phyloP scores from a whole-genome alignment of 2,888 invertebrate species.

The Rutpela maculata region DNA sequence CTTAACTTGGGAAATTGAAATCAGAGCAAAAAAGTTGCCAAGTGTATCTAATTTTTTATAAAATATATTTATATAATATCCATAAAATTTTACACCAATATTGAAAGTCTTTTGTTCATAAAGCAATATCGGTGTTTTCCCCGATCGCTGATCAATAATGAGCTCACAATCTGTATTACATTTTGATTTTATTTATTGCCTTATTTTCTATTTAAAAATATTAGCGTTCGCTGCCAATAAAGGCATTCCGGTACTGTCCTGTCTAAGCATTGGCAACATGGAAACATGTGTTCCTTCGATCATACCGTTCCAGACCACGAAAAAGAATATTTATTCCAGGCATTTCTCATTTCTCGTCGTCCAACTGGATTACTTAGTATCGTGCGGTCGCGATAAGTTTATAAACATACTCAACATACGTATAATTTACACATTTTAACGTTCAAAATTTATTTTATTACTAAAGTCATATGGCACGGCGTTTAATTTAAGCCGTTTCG shows the following conservation, averaged over 20 bases:
- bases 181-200: too few relatives aligned
- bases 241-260: constrained; percentile 24
- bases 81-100: too few relatives aligned
- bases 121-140: too few relatives aligned
- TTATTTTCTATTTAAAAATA: background rate
- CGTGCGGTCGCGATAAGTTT: constrained; percentile 34
- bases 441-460: constrained; percentile 3
- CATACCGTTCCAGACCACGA: constrained; percentile 26
- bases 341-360: constrained; percentile 39
- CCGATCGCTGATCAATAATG: too few relatives aligned
- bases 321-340: constrained; percentile 40
- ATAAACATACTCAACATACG: constrained; percentile 41
- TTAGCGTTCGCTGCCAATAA: constrained; percentile 2
- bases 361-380: constrained; percentile 43
- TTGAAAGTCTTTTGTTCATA: too few relatives aligned
- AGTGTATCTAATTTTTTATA: too few relatives aligned
- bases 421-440: constrained; percentile 32
- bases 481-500: constrained; percentile 8
- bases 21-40: too few relatives aligned
- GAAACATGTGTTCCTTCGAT: constrained; percentile 42
- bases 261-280: constrained; percentile 33
- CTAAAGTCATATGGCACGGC: background rate
- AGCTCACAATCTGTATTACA: too few relatives aligned
- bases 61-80: too few relatives aligned
- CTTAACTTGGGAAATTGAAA: too few relatives aligned